A percentile compares a stretch with the other conserved stretches of the same genome.
Evolutionary conservation across 1,140 invertebrate genomes (phyloP).

Genomic region (Pogonomyrmex barbatus): DNA sequence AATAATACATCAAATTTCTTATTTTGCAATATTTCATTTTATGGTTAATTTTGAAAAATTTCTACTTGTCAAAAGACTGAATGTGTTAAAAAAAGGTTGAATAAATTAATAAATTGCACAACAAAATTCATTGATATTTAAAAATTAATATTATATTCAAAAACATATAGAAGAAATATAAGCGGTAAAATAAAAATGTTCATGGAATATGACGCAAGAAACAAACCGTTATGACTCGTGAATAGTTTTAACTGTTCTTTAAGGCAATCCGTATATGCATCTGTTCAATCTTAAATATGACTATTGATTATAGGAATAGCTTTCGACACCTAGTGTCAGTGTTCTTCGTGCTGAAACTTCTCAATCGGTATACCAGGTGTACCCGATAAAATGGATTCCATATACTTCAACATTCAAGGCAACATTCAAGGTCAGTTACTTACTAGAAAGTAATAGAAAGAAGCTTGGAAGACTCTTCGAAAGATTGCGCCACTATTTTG

Average conservation of each 20-base stretch:
- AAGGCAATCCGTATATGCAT: not conserved
- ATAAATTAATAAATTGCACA: not conserved
- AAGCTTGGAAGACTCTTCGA: constrained; percentile 34
- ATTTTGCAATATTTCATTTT: not conserved
- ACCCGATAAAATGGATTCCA: constrained; percentile 26
- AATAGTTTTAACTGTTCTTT: constrained; percentile 35
- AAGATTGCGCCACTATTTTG: constrained; percentile 65
- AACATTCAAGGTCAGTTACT: constrained; percentile 37
- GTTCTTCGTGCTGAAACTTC: not conserved
- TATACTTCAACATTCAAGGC: not conserved
- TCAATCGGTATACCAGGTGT: constrained; percentile 56
- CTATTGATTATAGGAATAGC: not conserved
- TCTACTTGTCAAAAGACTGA: not conserved
- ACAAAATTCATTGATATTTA: not conserved
- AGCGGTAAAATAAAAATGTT: not conserved
- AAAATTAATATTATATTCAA: not conserved
- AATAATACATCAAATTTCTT: not conserved
- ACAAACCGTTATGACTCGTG: constrained; percentile 36
- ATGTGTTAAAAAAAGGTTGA: not conserved
- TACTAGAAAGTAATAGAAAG: constrained; percentile 34
- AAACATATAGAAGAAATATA: not conserved
- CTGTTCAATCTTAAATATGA: constrained; percentile 28
- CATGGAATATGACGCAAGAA: not conserved
- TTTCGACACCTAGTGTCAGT: constrained; percentile 30
- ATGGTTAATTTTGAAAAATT: not conserved